Conservation (phyloP, 1,140 invertebrate genomes). For the silkworm (Bombyx mori) region DNA sequence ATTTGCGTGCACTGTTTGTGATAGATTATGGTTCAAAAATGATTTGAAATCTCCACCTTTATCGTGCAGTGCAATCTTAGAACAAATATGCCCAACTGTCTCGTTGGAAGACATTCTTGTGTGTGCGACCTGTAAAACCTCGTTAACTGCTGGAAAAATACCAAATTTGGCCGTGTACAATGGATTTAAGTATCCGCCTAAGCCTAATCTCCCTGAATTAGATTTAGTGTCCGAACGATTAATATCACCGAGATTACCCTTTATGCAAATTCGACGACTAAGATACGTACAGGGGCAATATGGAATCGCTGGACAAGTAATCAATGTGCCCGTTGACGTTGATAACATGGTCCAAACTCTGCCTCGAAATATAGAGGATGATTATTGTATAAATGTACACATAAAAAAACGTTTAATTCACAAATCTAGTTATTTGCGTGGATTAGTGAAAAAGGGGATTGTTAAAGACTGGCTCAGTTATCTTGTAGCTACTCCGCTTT, state of each 20-base stretch:
- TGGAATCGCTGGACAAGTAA: constrained; percentile 30
- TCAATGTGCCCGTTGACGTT: constrained; percentile 30
- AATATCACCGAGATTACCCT: constrained; percentile 37
- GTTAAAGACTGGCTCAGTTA: constrained; percentile 18
- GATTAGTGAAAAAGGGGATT: constrained; percentile 11
- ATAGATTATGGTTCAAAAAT: constrained; percentile 14
- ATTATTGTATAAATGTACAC: constrained; percentile 27
- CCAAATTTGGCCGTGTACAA: constrained; percentile 8
- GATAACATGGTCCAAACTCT: constrained; percentile 30
- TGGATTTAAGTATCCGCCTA: constrained; percentile 10
- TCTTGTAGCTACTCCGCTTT: constrained; percentile 16
- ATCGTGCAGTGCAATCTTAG: constrained; percentile 5
- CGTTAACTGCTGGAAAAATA: constrained; percentile 5
- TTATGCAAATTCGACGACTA: constrained; percentile 42
- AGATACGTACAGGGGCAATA: constrained; percentile 28
- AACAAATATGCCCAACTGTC: constrained; percentile 3
- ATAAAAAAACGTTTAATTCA: constrained; percentile 32
- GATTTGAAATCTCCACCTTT: constrained; percentile 11
- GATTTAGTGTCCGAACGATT: constrained; percentile 20
- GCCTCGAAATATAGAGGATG: constrained; percentile 29
- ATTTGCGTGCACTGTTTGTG: constrained; percentile 13
- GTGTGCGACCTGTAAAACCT: constrained; percentile 3
- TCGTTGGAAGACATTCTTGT: constrained; percentile 1
- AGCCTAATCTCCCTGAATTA: constrained; percentile 4
- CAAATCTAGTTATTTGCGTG: constrained; percentile 21